These are phyloP conservation scores for Acanthornis magna DNA, from an alignment of 2,797 vertebrate species.

Conservation along the genomic window DNA sequence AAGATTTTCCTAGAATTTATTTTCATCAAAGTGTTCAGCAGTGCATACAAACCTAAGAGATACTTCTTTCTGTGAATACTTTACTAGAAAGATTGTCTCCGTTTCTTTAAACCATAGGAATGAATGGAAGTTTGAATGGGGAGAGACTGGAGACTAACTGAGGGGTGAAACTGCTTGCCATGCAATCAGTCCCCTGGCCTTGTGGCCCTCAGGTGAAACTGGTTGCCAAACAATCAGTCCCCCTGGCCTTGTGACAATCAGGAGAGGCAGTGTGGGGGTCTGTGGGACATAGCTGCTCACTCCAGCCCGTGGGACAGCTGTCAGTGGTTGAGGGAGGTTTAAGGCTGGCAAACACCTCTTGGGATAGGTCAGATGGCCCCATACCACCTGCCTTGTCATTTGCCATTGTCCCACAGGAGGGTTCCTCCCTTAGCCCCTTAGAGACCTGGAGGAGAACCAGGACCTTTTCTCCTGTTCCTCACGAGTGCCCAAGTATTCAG, in stretches of 20 bases:
- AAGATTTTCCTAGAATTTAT: background rate
- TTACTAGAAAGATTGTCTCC: background rate
- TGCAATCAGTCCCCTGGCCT: background rate
- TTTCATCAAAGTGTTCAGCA: background rate
- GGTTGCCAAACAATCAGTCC: background rate
- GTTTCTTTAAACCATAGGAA: background rate
- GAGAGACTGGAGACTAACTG: background rate
- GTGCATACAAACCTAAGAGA: background rate
- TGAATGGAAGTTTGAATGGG: background rate
- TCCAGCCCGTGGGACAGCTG: background rate
- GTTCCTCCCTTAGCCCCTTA: background rate
- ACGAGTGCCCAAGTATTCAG: too few species aligned
- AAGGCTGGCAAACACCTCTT: background rate
- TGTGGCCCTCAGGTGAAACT: rapidly evolving
- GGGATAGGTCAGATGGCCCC: rapidly evolving
- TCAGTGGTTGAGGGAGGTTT: background rate
- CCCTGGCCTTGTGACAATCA: rapidly evolving
- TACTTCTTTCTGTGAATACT: background rate
- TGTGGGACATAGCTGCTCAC: background rate
- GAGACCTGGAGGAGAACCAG: background rate
- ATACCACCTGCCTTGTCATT: rapidly evolving
- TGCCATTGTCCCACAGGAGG: background rate
- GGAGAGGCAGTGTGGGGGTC: background rate
- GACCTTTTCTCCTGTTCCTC: background rate
- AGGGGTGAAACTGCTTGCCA: background rate